Percentiles rank a stretch among this genome's conserved stretches.
These are phyloP conservation scores for Rhagoletis pomonella DNA, from an alignment of 1,140 invertebrate genomes.

Conservation along the genomic window DNA sequence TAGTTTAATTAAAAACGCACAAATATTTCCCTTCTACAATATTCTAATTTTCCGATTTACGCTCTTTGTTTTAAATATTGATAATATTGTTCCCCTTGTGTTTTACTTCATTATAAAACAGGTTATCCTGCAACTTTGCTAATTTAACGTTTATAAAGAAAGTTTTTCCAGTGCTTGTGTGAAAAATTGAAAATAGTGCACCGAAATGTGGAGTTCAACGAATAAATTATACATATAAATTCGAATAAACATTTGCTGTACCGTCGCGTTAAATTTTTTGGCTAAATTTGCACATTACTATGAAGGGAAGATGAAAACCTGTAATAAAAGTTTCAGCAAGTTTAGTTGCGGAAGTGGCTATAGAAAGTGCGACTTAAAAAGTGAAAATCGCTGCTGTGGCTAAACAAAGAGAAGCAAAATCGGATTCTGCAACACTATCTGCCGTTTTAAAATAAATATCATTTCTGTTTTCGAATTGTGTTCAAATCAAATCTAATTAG, in stretches of 20 bases:
- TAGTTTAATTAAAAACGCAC: too few species aligned
- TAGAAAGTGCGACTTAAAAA: conserved; percentile 8
- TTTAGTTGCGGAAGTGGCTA: conserved; percentile 20
- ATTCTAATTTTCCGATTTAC: too few species aligned
- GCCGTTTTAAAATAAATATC: not conserved
- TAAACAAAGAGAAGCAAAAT: not conserved
- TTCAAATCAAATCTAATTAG: conserved; percentile 20
- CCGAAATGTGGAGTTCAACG: not conserved
- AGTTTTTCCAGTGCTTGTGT: not conserved
- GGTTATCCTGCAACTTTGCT: not conserved
- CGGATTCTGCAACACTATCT: not conserved
- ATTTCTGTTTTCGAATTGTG: not conserved
- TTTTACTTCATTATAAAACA: not conserved
- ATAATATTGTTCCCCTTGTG: not conserved
- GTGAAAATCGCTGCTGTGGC: not conserved
- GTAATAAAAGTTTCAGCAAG: not conserved
- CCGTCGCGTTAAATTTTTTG: not conserved
- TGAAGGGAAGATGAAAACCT: not conserved
- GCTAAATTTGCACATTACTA: not conserved
- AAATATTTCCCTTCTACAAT: too few species aligned
- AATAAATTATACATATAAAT: not conserved
- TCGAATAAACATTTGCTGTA: not conserved
- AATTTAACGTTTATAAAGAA: conserved; percentile 24
- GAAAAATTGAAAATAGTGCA: conserved; percentile 7
- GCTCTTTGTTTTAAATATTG: not conserved